Base-by-base conservation (phyloP, 2,113 vertebrate species). In the Paratilapia polleni region DNA sequence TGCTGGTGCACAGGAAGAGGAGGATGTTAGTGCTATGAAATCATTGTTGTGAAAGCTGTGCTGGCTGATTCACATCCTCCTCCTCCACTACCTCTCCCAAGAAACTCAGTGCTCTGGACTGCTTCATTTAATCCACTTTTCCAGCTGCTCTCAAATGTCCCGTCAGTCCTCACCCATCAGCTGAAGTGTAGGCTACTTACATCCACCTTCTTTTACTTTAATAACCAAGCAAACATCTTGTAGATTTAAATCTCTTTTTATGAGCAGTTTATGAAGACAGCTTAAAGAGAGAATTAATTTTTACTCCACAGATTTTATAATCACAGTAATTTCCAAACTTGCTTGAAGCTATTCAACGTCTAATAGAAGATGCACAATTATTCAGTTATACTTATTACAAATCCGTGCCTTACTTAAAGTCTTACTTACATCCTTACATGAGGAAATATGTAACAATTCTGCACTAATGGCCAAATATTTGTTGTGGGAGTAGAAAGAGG, bases 21-120 rank as follows among this genome's bases (percentile, higher is more conserved):
- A 74, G 90, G 87, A 91, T 89, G 90, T 91, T 85, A 88, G 77
- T 31, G 43, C 62, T 91, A 82, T 92, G 91, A 90, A 94, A 94
- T 95, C 91, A 92, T 93, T 94, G 92, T 94, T 93, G 86, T 94
- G 79, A 94, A 89, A 91, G 92, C 91, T 90, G 88, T 78, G 74
- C 87, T 90, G 91, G 79, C 88, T 89, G 87, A 90, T 85, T 80
- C 89, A 94, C 87, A 90, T 95, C 93, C 92, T 93, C 86, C 91
- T 92, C 81, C 90, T 92, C 87, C 89, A 90, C 78, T 47, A 28
- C 28, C 78, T 81, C 83, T 89, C 64, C 84, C 19, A 70, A 87
- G 80, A 82, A 86, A 86, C 74, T 52, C 52, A 82, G 54, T 61
- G 31, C 77, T 78, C 59, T 78, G 73, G 26, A 86, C 68, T 87